phyloP scores from a whole-genome alignment of 1,140 invertebrate genomes.

The Coenobita brevimanus region DNA sequence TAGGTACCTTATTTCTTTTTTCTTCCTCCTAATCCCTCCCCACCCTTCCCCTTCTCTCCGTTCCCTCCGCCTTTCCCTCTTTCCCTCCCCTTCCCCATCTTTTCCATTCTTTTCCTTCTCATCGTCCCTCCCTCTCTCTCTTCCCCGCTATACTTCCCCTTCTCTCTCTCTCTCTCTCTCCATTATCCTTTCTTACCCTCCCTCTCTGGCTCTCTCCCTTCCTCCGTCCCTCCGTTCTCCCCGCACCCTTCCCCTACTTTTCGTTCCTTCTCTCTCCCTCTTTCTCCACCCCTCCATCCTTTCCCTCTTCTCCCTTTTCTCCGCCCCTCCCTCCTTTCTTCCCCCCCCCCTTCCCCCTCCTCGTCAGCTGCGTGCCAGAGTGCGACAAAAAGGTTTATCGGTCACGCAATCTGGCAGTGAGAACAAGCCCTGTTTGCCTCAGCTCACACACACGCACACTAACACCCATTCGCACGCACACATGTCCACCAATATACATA shows the following conservation, averaged over 20 bases:
- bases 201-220: too few relatives aligned
- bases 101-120: neutral
- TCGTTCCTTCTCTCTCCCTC: slow-evolving; percentile 1
- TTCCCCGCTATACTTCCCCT: neutral
- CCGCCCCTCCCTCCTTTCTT: neutral
- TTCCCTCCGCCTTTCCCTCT: neutral
- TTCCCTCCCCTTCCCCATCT: too few relatives aligned
- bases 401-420: neutral
- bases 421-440: neutral
- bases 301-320: neutral
- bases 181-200: too few relatives aligned
- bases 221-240: neutral
- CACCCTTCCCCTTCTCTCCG: neutral
- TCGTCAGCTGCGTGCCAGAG: neutral
- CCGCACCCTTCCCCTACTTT: neutral
- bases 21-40: neutral
- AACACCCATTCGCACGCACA: neutral
- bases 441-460: neutral
- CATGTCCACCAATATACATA: too few relatives aligned
- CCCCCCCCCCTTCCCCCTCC: neutral
- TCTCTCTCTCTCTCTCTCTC: slow-evolving; percentile 13
- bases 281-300: neutral
- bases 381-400: too few relatives aligned
- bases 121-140: neutral
- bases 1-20: neutral